These are phyloP conservation scores for Intellagama lesueurii DNA, from an alignment of 2,797 vertebrate genomes.

Conservation along the genomic window DNA sequence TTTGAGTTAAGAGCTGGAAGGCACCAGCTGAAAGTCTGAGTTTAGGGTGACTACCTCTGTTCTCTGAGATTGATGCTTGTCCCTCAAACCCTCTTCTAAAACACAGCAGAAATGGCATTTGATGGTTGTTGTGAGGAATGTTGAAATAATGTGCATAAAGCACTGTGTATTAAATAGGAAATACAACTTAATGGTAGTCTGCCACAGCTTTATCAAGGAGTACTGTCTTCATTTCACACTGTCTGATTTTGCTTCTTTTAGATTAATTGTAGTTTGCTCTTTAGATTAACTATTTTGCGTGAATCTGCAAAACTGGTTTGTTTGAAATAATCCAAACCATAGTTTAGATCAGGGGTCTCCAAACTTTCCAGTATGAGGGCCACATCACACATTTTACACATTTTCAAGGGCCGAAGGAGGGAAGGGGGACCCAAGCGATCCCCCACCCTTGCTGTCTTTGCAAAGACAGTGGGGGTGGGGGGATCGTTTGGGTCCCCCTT, in stretches of 20 bases:
- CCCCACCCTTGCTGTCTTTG: no score
- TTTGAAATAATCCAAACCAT: background rate
- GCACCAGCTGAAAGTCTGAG: background rate
- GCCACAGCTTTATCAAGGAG: accelerated
- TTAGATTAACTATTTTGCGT: background rate
- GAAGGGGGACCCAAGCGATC: no score
- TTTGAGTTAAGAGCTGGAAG: background rate
- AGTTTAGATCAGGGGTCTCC: background rate
- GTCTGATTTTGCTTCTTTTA: background rate
- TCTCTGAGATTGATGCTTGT: background rate
- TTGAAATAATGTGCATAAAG: background rate
- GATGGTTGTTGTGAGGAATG: background rate
- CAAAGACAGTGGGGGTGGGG: no score
- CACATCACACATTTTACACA: no score
- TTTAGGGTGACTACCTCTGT: background rate
- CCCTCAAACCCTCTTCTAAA: background rate
- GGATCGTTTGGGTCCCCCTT: no score
- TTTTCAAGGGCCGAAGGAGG: no score
- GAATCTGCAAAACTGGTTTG: background rate
- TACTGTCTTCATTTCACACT: background rate
- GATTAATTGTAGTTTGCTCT: background rate
- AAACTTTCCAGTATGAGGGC: no score
- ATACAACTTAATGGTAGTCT: background rate
- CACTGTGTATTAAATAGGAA: background rate
- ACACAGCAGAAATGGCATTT: background rate